phyloP scores from a whole-genome alignment of 2,797 vertebrate genomes.

The Crossoptilon crossoptilon region DNA sequence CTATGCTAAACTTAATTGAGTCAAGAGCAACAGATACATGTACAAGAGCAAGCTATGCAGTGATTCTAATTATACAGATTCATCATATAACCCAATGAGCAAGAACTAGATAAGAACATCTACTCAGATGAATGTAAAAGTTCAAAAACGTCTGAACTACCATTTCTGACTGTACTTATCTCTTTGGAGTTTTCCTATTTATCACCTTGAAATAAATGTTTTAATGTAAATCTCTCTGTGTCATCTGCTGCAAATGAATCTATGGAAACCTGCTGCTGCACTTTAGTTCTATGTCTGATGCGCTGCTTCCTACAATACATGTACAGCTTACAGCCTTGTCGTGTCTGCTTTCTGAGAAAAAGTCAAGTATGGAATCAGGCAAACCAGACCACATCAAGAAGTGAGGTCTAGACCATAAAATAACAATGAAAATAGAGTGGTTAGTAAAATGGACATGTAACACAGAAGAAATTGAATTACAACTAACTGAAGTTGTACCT shows the following conservation, averaged over 20 bases:
- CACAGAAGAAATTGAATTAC: background rate
- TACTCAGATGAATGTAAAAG: background rate
- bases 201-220: background rate
- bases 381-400: background rate
- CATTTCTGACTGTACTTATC: background rate
- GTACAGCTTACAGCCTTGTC: background rate
- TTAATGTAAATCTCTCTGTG: background rate
- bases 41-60: background rate
- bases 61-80: background rate
- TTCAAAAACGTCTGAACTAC: background rate
- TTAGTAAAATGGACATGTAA: background rate
- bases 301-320: background rate
- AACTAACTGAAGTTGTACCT: background rate
- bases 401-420: background rate
- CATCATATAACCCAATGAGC: background rate
- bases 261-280: background rate
- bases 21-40: fast-evolving
- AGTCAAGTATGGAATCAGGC: background rate
- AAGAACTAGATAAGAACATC: background rate
- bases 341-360: background rate
- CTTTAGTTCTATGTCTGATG: background rate
- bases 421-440: background rate
- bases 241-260: background rate
- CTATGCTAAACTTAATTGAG: background rate
- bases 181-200: background rate